These are phyloP conservation scores for Arion vulgaris DNA, from an alignment of 1,140 invertebrate genomes.

Conservation along the genomic window DNA sequence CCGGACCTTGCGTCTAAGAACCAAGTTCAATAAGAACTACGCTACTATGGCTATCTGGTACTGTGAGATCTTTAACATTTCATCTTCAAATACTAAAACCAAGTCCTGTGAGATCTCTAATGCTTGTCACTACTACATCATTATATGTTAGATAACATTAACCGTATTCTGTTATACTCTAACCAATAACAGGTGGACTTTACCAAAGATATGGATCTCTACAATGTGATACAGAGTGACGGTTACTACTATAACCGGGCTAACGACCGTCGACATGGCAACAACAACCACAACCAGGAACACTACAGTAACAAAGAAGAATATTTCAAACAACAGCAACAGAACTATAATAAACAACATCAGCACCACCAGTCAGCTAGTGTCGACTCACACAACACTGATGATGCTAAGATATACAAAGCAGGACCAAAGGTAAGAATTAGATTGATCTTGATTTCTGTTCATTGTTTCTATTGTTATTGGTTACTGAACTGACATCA, in stretches of 20 bases:
- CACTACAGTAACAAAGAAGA: slow-evolving; percentile 42
- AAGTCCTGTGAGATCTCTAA: too few species aligned
- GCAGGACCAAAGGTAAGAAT: slow-evolving; percentile 13
- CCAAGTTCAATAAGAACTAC: too few species aligned
- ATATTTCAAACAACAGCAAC: slow-evolving; percentile 45
- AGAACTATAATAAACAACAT: slow-evolving; percentile 34
- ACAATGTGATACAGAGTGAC: slow-evolving; percentile 70
- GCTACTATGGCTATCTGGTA: too few species aligned
- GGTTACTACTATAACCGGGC: slow-evolving; percentile 60
- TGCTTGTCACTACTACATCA: too few species aligned
- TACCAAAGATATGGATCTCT: slow-evolving; percentile 78
- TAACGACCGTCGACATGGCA: slow-evolving; percentile 54
- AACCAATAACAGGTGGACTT: slow-evolving; percentile 82
- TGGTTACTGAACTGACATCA: too few species aligned
- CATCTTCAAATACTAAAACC: too few species aligned
- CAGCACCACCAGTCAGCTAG: neutral
- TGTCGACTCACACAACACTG: neutral
- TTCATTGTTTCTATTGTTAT: too few species aligned
- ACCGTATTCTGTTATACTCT: too few species aligned
- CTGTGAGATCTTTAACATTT: too few species aligned
- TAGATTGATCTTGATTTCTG: too few species aligned
- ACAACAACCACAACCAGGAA: slow-evolving; percentile 27
- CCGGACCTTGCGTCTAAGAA: too few species aligned
- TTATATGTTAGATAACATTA: too few species aligned
- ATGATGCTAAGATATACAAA: neutral